Base-by-base conservation (phyloP, 1,140 invertebrate genomes). In the Sinonovacula constricta region DNA sequence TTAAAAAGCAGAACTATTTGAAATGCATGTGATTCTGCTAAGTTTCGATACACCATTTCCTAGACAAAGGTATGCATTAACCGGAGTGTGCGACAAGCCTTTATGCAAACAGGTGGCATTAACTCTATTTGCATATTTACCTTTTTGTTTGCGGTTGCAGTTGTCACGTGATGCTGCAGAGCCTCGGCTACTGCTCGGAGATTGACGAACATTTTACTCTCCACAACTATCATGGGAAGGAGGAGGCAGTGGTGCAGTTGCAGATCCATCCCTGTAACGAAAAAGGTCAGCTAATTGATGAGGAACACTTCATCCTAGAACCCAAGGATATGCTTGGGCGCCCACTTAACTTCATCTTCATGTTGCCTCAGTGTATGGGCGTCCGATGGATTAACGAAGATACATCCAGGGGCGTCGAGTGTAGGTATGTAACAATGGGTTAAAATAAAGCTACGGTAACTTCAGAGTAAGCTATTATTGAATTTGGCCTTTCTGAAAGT, bases 211-310 rank as follows among this genome's bases (percentile, higher is more conserved):
- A 86, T 57, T 82, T 87, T 34, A 79, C 81, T 12, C 33, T 87
- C 28, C 83, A 84, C 53, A 86, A 87, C 69, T 85, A 87, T 56
- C 86, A 84, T 49, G 86, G 86, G 0, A 81, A 83, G 53, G 86
- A 87, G 39, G 86, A 86, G 59, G 86, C 83, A 3, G 81, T 85
- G 0, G 68, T 82, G 15, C 80, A 85, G 24, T 83, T 87, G 4
- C 71, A 81, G 74, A 26, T 87, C 10, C 54, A 83, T 26, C 84
- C 86, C 0, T 84, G 82, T 72, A 57, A 84, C 59, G 33, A 67
- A 3, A 80, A 79, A 34, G 86, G 86, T 7, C 33, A 65, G 24
- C 51, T 63, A 1, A 18, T 80, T 0, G n/a, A n/a, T n/a, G 81
- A 84, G 15, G 83, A 84, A 7, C 75, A 81, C 45, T 65, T 78